Percentiles rank a stretch among this genome's conserved stretches.
Conservation (phyloP, 2,797 vertebrate species). For the Botia kubotai region DNA sequence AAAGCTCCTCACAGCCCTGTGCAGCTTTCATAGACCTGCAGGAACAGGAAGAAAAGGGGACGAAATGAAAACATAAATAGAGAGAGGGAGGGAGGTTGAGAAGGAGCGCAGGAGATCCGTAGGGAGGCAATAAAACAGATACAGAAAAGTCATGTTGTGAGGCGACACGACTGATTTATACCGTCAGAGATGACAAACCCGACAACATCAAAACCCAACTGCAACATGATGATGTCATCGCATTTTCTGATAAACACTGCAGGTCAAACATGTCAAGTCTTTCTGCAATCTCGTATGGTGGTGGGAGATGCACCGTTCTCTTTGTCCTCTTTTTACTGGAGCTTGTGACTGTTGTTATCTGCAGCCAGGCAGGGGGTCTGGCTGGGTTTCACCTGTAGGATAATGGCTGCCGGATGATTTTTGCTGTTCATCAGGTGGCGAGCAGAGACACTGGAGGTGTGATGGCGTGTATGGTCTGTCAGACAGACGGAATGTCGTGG, state of each 20-base stretch:
- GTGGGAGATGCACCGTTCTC: slow-evolving; percentile 1
- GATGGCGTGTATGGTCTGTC: not conserved
- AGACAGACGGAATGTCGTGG: slow-evolving; percentile 1
- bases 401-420: not conserved
- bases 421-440: not conserved
- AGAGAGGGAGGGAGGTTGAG: slow-evolving; percentile 10
- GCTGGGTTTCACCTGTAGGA: slow-evolving; percentile 21
- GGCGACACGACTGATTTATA: slow-evolving; percentile 18
- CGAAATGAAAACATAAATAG: slow-evolving; percentile 22
- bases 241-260: slow-evolving; percentile 38
- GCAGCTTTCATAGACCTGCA: slow-evolving; percentile 36
- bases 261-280: slow-evolving; percentile 24
- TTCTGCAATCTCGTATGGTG: slow-evolving; percentile 35
- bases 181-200: not conserved
- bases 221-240: not conserved
- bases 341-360: slow-evolving; percentile 56
- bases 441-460: not conserved
- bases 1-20: slow-evolving; percentile 36
- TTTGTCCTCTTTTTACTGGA: slow-evolving; percentile 37
- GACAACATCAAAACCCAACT: not conserved
- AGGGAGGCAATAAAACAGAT: slow-evolving; percentile 11
- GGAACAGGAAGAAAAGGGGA: slow-evolving; percentile 19
- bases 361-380: slow-evolving; percentile 36
- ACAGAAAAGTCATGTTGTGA: slow-evolving; percentile 38
- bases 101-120: not conserved